Evolutionary conservation across 2,888 invertebrate species (phyloP).

Genomic region (Dioctria linearis): DNA sequence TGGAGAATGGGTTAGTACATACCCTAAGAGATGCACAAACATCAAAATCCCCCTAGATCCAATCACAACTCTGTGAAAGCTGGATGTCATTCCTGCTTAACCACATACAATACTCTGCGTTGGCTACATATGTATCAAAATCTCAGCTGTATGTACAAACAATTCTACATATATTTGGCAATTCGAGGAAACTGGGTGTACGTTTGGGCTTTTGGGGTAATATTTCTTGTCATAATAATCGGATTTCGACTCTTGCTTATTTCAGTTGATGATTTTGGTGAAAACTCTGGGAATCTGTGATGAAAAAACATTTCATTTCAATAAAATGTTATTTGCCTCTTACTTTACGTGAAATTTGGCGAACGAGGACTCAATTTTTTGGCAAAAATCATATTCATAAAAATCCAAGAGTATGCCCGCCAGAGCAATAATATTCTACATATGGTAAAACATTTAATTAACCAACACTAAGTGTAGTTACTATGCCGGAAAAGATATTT

Average conservation of each 20-base stretch:
- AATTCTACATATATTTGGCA: not conserved
- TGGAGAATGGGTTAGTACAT: no score
- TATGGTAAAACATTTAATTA: no score
- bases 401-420: no score
- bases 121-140: not conserved
- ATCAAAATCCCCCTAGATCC: not conserved
- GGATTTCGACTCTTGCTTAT: conserved; percentile 4
- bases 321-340: no score
- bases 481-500: not conserved
- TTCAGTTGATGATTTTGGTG: not conserved
- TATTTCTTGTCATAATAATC: conserved; percentile 15
- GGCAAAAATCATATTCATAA: no score
- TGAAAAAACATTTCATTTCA: no score
- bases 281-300: no score
- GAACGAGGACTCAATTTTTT: no score
- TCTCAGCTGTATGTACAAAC: not conserved
- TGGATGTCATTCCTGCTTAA: not conserved
- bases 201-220: not conserved
- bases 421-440: no score
- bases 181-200: not conserved
- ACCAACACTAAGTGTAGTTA: no score
- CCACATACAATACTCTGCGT: not conserved
- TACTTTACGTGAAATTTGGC: no score
- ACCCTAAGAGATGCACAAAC: not conserved
- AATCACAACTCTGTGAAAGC: not conserved